phyloP scores from a whole-genome alignment of 1,140 invertebrate species.

The Psilanteris sp. region DNA sequence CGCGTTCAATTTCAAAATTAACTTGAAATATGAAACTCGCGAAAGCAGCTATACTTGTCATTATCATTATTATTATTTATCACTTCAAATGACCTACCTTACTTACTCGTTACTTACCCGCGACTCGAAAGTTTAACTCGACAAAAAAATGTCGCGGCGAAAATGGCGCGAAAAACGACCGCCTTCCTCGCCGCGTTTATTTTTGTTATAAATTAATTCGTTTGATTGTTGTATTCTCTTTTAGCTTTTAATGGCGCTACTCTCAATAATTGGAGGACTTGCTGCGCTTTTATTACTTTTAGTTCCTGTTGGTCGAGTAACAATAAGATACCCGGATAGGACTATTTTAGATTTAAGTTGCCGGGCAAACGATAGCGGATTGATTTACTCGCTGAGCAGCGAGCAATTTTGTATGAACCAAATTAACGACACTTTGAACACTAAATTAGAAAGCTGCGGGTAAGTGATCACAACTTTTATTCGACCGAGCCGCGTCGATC shows the following conservation, averaged over 20 bases:
- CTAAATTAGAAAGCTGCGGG: slow-evolving; percentile 75
- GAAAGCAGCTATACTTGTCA: too few relatives aligned
- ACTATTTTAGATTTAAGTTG: slow-evolving; percentile 82
- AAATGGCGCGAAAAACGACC: too few relatives aligned
- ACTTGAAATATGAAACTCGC: too few relatives aligned
- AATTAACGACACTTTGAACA: slow-evolving; percentile 60
- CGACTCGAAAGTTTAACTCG: too few relatives aligned
- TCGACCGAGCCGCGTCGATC: too few relatives aligned
- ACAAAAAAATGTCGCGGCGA: too few relatives aligned
- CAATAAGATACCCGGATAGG: slow-evolving; percentile 82
- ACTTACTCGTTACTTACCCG: too few relatives aligned
- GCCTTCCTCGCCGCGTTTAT: too few relatives aligned
- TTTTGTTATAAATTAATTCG: slow-evolving; percentile 43
- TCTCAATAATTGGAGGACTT: slow-evolving; percentile 84
- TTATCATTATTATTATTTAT: too few relatives aligned
- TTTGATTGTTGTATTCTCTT: slow-evolving; percentile 32
- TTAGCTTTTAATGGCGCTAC: slow-evolving; percentile 82
- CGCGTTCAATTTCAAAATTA: too few relatives aligned
- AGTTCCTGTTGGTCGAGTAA: slow-evolving; percentile 86
- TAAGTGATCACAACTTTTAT: too few relatives aligned
- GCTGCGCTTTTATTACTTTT: slow-evolving; percentile 85
- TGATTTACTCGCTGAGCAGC: slow-evolving; percentile 79
- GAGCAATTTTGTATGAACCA: slow-evolving; percentile 80
- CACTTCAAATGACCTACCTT: too few relatives aligned
- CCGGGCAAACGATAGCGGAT: slow-evolving; percentile 58